These are phyloP conservation scores for Sphaeridia pumilis DNA, from an alignment of 2,888 invertebrate species.

Conservation along the genomic window DNA sequence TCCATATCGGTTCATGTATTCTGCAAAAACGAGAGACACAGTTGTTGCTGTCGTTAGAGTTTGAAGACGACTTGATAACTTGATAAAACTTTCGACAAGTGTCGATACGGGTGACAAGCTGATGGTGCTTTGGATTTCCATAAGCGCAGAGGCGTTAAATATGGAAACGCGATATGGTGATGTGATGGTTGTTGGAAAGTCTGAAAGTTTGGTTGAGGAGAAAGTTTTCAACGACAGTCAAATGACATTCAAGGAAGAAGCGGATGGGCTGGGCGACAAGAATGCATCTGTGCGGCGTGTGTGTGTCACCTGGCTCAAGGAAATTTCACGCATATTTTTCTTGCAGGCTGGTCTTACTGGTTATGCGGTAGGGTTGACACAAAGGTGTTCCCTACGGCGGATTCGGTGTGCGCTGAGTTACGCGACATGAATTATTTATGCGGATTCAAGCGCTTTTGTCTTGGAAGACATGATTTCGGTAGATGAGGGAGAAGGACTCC, in stretches of 20 bases:
- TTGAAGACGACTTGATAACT: no score
- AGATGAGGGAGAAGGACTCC: neutral
- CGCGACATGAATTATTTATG: neutral
- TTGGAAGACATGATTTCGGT: neutral
- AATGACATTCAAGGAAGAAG: neutral
- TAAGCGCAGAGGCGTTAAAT: no score
- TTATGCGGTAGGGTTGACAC: no score
- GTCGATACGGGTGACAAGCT: no score
- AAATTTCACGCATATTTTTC: neutral
- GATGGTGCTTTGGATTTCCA: no score
- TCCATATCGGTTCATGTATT: conserved; percentile 60
- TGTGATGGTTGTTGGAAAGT: no score
- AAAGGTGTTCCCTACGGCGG: no score
- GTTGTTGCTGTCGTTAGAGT: no score
- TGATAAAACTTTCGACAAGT: no score
- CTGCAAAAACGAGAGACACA: conserved; percentile 41
- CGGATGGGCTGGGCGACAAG: neutral
- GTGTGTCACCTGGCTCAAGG: neutral
- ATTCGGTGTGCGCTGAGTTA: no score
- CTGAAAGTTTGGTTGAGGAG: no score
- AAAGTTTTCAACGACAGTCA: neutral
- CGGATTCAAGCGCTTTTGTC: neutral
- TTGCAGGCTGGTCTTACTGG: neutral
- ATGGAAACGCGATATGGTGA: no score
- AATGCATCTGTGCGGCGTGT: neutral